Percentiles rank a stretch among this genome's conserved stretches.
Evolutionary conservation across 1,140 invertebrate species (phyloP).

Genomic region (Meteorus sp.): DNA sequence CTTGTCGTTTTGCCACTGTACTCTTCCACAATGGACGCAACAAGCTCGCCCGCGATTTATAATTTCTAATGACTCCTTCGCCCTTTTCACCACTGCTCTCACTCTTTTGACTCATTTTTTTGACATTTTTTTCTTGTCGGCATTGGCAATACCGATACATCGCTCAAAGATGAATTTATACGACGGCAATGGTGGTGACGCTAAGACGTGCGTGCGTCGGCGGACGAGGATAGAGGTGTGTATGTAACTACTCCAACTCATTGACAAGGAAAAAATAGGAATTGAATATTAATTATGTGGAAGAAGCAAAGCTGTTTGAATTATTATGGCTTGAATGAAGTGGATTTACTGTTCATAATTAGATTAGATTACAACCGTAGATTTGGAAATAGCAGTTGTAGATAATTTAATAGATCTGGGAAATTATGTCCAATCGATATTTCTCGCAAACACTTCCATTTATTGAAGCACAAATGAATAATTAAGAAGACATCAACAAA

Average conservation of each 20-base stretch:
- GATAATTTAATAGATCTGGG: no score
- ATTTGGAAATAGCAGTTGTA: no score
- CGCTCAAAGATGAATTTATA: background rate
- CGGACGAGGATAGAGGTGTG: background rate
- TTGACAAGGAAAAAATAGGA: background rate
- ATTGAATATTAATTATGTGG: background rate
- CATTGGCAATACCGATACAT: slow-evolving; percentile 6
- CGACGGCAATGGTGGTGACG: background rate
- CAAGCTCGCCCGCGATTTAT: slow-evolving; percentile 35
- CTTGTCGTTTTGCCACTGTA: background rate
- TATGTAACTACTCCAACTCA: no score
- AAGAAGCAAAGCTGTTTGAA: background rate
- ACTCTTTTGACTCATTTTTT: no score
- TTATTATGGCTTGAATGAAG: no score
- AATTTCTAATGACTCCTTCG: slow-evolving; percentile 42
- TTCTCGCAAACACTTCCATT: no score
- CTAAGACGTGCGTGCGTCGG: slow-evolving; percentile 13
- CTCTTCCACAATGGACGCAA: no score
- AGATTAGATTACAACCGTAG: no score
- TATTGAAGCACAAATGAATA: no score
- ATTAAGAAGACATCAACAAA: background rate
- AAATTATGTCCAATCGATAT: no score
- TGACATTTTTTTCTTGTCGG: background rate
- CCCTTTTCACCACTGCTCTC: background rate
- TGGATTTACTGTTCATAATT: no score